phyloP scores from a whole-genome alignment of 1,140 invertebrate species.

The Globodera rostochiensis region DNA sequence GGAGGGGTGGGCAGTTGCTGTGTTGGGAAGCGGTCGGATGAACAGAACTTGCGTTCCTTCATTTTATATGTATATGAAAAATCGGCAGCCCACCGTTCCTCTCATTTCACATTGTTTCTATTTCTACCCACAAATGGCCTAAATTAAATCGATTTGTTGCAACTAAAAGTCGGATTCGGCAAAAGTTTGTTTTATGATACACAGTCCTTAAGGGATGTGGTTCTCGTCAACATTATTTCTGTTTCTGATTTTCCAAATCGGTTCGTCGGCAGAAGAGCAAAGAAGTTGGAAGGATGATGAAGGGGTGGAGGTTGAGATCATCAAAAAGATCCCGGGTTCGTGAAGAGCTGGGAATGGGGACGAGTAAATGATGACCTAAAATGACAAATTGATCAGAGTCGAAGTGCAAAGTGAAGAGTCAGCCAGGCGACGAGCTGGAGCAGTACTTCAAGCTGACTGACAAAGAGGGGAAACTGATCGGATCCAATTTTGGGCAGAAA shows the following conservation, averaged over 20 bases:
- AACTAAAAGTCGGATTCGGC: too few species aligned
- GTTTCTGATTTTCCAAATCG: neutral
- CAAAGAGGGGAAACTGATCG: conserved; percentile 59
- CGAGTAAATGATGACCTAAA: neutral
- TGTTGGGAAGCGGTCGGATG: too few species aligned
- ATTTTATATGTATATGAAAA: too few species aligned
- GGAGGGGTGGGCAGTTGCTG: too few species aligned
- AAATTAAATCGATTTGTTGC: too few species aligned
- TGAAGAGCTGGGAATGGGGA: neutral
- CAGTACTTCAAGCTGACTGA: conserved; percentile 63
- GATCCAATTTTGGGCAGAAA: conserved; percentile 53
- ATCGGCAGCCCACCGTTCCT: too few species aligned
- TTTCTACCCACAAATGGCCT: too few species aligned
- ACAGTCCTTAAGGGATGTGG: neutral
- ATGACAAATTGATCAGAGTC: conserved; percentile 13
- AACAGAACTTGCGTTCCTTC: too few species aligned
- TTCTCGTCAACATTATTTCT: neutral
- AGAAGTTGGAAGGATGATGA: conserved; percentile 64
- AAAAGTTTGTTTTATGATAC: too few species aligned
- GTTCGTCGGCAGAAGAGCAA: conserved; percentile 36
- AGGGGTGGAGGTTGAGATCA: conserved; percentile 63
- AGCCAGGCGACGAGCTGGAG: conserved; percentile 60
- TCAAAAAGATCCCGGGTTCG: conserved; percentile 62
- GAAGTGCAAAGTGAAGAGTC: conserved; percentile 58
- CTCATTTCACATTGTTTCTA: too few species aligned